Evolutionary conservation across 2,113 vertebrate species (phyloP).

Genomic region (Pipa parva): DNA sequence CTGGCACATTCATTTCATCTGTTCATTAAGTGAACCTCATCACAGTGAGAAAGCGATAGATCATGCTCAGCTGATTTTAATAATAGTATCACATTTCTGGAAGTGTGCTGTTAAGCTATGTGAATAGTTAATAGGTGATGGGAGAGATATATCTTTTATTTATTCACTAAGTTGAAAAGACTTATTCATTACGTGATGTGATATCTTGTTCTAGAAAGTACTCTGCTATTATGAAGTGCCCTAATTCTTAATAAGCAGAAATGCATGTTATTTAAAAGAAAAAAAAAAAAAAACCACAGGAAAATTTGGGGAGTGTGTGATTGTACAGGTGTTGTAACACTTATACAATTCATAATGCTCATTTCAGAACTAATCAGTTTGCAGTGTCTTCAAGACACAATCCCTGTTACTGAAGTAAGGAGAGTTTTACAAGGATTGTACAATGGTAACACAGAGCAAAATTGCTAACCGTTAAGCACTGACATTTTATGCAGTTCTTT

Average conservation of each 20-base stretch:
- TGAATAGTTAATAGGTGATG: slow-evolving; percentile 24
- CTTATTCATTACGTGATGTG: slow-evolving; percentile 21
- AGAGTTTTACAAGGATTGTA: neutral
- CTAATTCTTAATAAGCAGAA: slow-evolving; percentile 38
- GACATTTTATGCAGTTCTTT: no score
- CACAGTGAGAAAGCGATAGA: slow-evolving; percentile 4
- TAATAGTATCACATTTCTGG: slow-evolving; percentile 16
- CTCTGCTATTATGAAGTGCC: slow-evolving; percentile 37
- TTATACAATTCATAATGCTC: neutral
- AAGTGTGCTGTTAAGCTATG: neutral
- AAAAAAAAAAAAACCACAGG: slow-evolving; percentile 1
- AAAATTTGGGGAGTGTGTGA: neutral
- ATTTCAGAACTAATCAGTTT: neutral
- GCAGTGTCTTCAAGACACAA: neutral
- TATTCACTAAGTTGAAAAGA: slow-evolving; percentile 11
- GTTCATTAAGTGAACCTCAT: slow-evolving; percentile 14
- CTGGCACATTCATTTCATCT: slow-evolving; percentile 20
- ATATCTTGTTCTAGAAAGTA: slow-evolving; percentile 18
- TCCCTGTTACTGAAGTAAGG: neutral
- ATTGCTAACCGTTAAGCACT: no score
- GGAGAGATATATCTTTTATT: slow-evolving; percentile 9
- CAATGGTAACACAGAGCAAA: no score
- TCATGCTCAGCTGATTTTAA: slow-evolving; percentile 13
- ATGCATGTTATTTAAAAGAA: slow-evolving; percentile 24
- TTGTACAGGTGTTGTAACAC: neutral